A percentile compares a stretch with the other conserved stretches of the same genome.
Conservation (phyloP, 2,797 vertebrate genomes). For the Pteronotus mesoamericanus region DNA sequence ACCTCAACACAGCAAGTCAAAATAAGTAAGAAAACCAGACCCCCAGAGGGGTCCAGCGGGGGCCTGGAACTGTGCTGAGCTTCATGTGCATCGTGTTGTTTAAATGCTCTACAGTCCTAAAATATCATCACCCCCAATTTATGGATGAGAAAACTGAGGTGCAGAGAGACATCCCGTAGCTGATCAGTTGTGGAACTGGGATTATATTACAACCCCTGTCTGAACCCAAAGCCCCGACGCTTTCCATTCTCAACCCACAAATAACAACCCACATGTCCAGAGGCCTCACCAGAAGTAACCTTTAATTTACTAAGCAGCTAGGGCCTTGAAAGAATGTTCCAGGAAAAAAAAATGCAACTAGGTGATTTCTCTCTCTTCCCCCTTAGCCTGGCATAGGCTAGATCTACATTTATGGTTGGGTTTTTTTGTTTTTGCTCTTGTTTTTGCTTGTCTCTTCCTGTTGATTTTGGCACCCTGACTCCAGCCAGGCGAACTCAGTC, state of each 20-base stretch:
- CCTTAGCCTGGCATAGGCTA: background rate
- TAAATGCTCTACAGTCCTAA: background rate
- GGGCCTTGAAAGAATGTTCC: background rate
- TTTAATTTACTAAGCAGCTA: background rate
- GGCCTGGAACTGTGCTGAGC: background rate
- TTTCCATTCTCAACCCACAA: background rate
- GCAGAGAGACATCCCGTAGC: background rate
- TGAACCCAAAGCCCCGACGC: background rate
- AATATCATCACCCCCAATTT: background rate
- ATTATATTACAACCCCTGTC: background rate
- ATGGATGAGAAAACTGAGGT: background rate
- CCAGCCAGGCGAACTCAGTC: background rate
- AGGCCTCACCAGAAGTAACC: background rate
- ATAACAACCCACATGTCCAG: background rate
- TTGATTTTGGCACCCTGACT: background rate
- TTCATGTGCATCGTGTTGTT: fast-evolving
- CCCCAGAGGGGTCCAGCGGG: background rate
- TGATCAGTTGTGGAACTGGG: background rate
- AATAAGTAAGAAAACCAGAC: background rate
- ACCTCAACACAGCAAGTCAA: background rate
- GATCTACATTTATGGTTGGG: background rate
- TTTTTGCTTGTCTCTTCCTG: background rate
- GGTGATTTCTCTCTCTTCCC: background rate
- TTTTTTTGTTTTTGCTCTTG: too few species aligned
- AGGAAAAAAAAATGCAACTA: background rate